These are phyloP conservation scores for Caenorhabditis sp. DNA, from an alignment of 2,888 invertebrate genomes.

Conservation along the genomic window DNA sequence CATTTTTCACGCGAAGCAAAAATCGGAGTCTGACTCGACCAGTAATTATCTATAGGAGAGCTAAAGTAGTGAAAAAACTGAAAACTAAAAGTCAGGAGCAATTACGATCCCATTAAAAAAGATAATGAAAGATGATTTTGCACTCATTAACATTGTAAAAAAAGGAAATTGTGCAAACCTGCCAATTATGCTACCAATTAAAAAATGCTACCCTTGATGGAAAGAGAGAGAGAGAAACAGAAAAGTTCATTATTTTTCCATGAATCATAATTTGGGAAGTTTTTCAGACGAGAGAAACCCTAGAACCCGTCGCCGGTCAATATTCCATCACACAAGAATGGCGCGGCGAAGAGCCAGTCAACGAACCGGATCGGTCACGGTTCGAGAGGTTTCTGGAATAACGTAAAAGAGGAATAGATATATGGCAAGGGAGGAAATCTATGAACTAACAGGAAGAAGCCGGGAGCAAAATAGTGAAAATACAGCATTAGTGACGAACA, in stretches of 20 bases:
- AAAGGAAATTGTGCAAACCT: background rate
- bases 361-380: conserved; percentile 52
- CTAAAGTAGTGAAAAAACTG: background rate
- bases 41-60: conserved; percentile 32
- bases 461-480: background rate
- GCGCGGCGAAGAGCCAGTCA: conserved; percentile 12
- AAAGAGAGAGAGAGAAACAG: background rate
- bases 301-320: conserved; percentile 1
- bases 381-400: conserved; percentile 32
- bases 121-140: background rate
- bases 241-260: background rate
- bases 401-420: background rate
- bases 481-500: conserved; percentile 19
- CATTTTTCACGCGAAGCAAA: background rate
- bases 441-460: conserved; percentile 10
- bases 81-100: background rate
- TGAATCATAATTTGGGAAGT: conserved; percentile 23
- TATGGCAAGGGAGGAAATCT: conserved; percentile 16
- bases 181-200: too few species aligned
- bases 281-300: conserved; percentile 33
- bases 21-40: conserved; percentile 35
- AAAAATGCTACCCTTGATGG: background rate
- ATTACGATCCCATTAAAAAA: background rate
- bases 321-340: conserved; percentile 11
- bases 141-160: conserved; percentile 9